These are phyloP conservation scores for Carabus problematicus DNA, from an alignment of 2,888 invertebrate species.

Conservation along the genomic window DNA sequence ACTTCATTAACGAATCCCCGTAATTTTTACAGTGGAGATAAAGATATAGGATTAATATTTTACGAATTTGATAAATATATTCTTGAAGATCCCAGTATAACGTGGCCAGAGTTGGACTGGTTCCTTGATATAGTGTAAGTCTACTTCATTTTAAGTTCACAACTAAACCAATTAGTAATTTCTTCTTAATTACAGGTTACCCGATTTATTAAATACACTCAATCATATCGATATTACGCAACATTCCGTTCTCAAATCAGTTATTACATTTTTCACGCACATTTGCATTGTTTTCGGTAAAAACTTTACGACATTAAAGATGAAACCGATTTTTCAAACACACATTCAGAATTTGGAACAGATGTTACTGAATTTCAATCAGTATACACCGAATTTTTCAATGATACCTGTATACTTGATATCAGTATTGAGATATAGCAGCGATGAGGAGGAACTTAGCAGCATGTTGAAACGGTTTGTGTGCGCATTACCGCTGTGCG, in stretches of 20 bases:
- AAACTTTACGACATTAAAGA: conserved; percentile 65
- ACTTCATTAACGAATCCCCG: conserved; percentile 64
- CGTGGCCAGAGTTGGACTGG: conserved; percentile 79
- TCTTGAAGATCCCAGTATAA: conserved; percentile 66
- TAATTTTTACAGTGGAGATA: conserved; percentile 68
- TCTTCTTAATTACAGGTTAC: conserved; percentile 59
- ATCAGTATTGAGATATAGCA: conserved; percentile 64
- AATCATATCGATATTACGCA: conserved; percentile 64
- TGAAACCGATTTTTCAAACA: conserved; percentile 66
- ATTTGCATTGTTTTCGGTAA: conserved; percentile 72
- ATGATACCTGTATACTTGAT: conserved; percentile 69
- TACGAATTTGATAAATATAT: conserved; percentile 69
- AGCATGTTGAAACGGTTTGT: conserved; percentile 67
- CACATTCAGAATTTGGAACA: conserved; percentile 68
- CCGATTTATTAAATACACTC: conserved; percentile 65
- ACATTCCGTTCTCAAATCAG: conserved; percentile 62
- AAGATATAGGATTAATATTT: conserved; percentile 65
- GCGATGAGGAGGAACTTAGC: conserved; percentile 60
- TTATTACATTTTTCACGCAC: conserved; percentile 64
- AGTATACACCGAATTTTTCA: conserved; percentile 64
- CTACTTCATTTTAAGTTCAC: conserved; percentile 28
- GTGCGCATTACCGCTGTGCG: conserved; percentile 62
- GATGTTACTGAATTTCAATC: conserved; percentile 66
- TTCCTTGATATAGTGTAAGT: conserved; percentile 69
- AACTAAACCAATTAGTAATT: neutral